These are phyloP conservation scores for Eupithecia dodoneata DNA, from an alignment of 2,888 invertebrate genomes.

Conservation along the genomic window DNA sequence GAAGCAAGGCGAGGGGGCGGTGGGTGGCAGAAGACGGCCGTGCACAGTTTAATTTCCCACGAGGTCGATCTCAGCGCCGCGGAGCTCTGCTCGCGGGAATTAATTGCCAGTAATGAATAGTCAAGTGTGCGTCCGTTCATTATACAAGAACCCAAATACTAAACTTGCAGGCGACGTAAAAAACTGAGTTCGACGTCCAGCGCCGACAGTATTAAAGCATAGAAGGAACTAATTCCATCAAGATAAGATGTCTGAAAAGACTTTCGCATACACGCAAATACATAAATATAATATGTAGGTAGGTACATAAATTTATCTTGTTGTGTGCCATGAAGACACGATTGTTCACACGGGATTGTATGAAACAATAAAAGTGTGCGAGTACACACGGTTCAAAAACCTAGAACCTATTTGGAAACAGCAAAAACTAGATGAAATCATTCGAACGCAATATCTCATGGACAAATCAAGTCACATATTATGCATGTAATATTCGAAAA, in stretches of 20 bases:
- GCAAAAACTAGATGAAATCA: slow-evolving; percentile 11
- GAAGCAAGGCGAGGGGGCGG: slow-evolving; percentile 57
- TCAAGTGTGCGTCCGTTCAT: slow-evolving; percentile 82
- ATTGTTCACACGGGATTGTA: slow-evolving; percentile 76
- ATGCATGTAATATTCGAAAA: not conserved
- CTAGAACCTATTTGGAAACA: slow-evolving; percentile 45
- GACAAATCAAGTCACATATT: not conserved
- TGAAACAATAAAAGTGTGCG: slow-evolving; percentile 63
- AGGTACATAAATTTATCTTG: slow-evolving; percentile 46
- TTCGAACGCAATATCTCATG: slow-evolving; percentile 1
- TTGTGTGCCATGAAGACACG: slow-evolving; percentile 58
- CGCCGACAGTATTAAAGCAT: slow-evolving; percentile 3
- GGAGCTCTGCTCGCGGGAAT: slow-evolving; percentile 83
- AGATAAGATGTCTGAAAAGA: slow-evolving; percentile 26
- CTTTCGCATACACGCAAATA: slow-evolving; percentile 39
- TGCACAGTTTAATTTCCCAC: slow-evolving; percentile 84
- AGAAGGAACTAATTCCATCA: slow-evolving; percentile 25
- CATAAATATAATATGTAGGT: slow-evolving; percentile 17
- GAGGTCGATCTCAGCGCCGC: slow-evolving; percentile 83
- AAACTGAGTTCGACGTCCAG: slow-evolving; percentile 20
- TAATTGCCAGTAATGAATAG: slow-evolving; percentile 85
- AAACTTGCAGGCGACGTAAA: slow-evolving; percentile 26
- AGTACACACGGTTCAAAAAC: slow-evolving; percentile 64
- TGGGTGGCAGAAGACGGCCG: slow-evolving; percentile 79
- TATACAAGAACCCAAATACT: slow-evolving; percentile 52